Percentiles rank a stretch among this genome's conserved stretches.
These are phyloP conservation scores for Rhyacophila evoluta DNA, from an alignment of 2,888 invertebrate genomes.

Conservation along the genomic window DNA sequence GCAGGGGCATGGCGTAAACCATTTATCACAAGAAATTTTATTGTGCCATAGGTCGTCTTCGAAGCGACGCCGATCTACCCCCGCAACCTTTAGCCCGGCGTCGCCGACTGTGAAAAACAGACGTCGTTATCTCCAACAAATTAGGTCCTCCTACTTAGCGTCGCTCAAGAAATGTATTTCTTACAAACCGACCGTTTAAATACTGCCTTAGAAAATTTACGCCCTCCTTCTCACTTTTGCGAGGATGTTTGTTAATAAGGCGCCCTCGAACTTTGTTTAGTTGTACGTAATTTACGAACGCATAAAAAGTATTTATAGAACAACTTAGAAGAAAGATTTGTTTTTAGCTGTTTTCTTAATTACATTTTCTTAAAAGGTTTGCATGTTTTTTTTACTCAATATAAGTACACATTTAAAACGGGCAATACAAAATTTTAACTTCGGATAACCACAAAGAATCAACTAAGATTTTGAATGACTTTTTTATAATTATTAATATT, in stretches of 20 bases:
- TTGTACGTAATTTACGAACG: neutral
- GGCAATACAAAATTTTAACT: neutral
- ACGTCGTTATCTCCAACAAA: slow-evolving; percentile 49
- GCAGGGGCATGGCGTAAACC: neutral
- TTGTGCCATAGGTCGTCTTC: neutral
- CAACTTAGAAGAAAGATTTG: neutral
- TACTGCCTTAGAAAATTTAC: slow-evolving; percentile 5
- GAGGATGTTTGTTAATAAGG: slow-evolving; percentile 14
- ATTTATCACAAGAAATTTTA: slow-evolving; percentile 3
- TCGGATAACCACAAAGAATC: neutral
- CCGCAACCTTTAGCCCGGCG: slow-evolving; percentile 27
- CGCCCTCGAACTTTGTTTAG: slow-evolving; percentile 11
- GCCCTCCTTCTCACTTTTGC: neutral
- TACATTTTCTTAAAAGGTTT: slow-evolving; percentile 22
- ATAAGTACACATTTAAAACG: neutral
- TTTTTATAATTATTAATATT: no score
- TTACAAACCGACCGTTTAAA: slow-evolving; percentile 22
- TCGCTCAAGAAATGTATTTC: slow-evolving; percentile 27
- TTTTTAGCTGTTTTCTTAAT: slow-evolving; percentile 18
- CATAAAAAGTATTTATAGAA: slow-evolving; percentile 19
- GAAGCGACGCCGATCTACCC: slow-evolving; percentile 15
- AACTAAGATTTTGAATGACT: no score
- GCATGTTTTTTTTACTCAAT: neutral
- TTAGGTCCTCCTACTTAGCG: slow-evolving; percentile 36
- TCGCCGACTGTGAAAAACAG: slow-evolving; percentile 41